Percentiles rank a stretch among this genome's conserved stretches.
phyloP scores from a whole-genome alignment of 2,797 vertebrate species.

The Antrozous pallidus region DNA sequence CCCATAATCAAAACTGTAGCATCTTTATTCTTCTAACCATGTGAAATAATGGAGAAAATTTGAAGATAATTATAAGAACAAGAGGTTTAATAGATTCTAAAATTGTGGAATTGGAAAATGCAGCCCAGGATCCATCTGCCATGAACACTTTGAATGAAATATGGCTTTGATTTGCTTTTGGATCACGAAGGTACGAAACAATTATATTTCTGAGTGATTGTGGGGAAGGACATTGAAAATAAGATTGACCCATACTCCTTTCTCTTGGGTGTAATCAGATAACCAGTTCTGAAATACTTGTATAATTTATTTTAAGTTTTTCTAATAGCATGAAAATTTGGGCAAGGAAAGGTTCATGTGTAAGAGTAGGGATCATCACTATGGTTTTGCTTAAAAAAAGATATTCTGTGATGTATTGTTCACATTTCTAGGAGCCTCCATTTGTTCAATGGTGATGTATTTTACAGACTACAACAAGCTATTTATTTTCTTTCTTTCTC shows the following conservation, averaged over 20 bases:
- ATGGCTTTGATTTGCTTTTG: constrained; percentile 52
- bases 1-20: constrained; percentile 71
- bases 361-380: not conserved
- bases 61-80: constrained; percentile 74
- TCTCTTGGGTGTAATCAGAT: not conserved
- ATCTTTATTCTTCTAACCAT: constrained; percentile 67
- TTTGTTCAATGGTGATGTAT: not conserved
- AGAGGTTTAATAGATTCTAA: constrained; percentile 74
- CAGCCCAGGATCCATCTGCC: constrained; percentile 47
- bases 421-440: not conserved
- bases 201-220: constrained; percentile 16
- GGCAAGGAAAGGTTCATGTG: not conserved
- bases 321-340: not conserved
- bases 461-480: not conserved
- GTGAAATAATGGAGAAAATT: constrained; percentile 72
- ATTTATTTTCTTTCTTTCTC: no score
- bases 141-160: constrained; percentile 59
- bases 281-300: constrained; percentile 25
- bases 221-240: not conserved
- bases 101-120: constrained; percentile 67
- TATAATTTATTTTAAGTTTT: not conserved
- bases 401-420: not conserved
- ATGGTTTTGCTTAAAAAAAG: not conserved
- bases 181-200: constrained; percentile 47
- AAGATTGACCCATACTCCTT: not conserved